Conservation (phyloP, 53 echinoderm and acorn worm genomes). For the Echinometra lucunter region DNA sequence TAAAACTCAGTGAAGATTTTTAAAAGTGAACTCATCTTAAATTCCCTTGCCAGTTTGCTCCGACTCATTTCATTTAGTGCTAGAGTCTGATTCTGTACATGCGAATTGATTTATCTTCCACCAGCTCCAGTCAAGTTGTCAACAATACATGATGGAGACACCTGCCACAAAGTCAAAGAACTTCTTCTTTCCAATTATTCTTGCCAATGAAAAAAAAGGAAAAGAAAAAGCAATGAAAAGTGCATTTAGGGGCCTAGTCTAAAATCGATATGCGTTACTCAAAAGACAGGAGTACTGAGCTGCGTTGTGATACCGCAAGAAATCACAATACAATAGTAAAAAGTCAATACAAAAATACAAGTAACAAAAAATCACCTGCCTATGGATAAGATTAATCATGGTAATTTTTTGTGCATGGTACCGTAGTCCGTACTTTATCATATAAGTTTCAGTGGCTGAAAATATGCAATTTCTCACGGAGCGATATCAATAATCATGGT, state of each 20-base stretch:
- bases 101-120: background rate
- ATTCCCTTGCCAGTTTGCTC: too few relatives aligned
- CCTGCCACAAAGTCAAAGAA: background rate
- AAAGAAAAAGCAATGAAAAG: background rate
- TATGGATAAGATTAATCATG: too few relatives aligned
- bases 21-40: too few relatives aligned
- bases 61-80: background rate
- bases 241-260: background rate
- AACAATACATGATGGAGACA: background rate
- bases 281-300: background rate
- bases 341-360: background rate
- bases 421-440: background rate
- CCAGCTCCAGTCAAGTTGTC: too few relatives aligned
- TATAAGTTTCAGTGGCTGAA: background rate
- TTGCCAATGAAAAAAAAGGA: background rate
- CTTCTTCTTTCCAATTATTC: background rate
- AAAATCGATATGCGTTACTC: constrained; percentile 39
- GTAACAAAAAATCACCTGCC: constrained; percentile 18
- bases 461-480: background rate
- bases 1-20: too few relatives aligned
- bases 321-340: too few relatives aligned
- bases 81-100: background rate
- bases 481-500: background rate
- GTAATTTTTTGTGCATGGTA: too few relatives aligned
- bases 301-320: background rate